Evolutionary conservation across 2,888 invertebrate species (phyloP).

Genomic region (Nomada fabriciana): DNA sequence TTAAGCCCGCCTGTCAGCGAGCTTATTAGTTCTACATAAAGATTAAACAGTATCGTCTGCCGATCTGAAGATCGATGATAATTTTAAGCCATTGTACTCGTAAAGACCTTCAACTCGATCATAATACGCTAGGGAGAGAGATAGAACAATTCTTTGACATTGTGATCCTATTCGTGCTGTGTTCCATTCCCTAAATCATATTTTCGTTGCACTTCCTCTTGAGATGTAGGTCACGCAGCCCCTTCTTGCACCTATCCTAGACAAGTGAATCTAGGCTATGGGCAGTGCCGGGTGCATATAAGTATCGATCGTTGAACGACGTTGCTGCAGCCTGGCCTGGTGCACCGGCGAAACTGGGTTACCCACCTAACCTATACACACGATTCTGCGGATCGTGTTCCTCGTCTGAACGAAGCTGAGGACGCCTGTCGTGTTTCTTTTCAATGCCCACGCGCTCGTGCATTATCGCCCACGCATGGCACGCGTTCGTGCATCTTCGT

Average conservation of each 20-base stretch:
- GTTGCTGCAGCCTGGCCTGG: slow-evolving; percentile 75
- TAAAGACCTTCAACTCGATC: neutral
- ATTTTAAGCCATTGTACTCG: neutral
- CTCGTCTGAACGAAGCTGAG: slow-evolving; percentile 49
- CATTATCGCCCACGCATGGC: slow-evolving; percentile 57
- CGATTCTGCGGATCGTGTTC: slow-evolving; percentile 59
- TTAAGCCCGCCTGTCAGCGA: slow-evolving; percentile 7
- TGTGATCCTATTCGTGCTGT: neutral
- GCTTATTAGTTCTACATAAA: neutral
- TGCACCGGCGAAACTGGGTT: slow-evolving; percentile 81
- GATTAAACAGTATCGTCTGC: neutral
- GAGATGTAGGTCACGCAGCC: slow-evolving; percentile 66
- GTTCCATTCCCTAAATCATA: slow-evolving; percentile 24
- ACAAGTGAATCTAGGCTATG: slow-evolving; percentile 76
- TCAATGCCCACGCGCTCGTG: slow-evolving; percentile 60
- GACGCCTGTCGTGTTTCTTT: slow-evolving; percentile 50
- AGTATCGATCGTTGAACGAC: slow-evolving; percentile 71
- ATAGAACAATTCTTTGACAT: neutral
- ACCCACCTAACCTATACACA: slow-evolving; percentile 74
- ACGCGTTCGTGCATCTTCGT: slow-evolving; percentile 48
- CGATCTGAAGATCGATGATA: neutral
- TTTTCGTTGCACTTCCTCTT: slow-evolving; percentile 37
- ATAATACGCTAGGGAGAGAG: neutral
- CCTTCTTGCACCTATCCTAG: slow-evolving; percentile 75
- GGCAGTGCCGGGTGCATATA: slow-evolving; percentile 75